These are phyloP conservation scores for Chondrosia reniformis DNA, from an alignment of 37 sponge, comb jelly and placozoan species.

Conservation along the genomic window DNA sequence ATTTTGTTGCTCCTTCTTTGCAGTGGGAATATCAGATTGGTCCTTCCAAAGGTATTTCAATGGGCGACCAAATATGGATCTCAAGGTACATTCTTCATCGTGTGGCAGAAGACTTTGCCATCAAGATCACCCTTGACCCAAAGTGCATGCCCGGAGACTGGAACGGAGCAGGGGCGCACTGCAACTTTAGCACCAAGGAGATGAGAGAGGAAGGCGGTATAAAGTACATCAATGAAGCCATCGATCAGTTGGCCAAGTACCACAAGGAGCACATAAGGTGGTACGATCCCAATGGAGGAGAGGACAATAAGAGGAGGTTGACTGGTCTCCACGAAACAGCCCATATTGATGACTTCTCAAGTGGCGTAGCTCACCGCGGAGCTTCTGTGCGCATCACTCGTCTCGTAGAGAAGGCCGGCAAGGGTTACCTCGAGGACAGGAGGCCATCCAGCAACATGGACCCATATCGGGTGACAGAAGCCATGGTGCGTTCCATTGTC, in stretches of 20 bases:
- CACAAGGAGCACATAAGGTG: constrained; percentile 38
- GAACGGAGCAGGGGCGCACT: constrained; percentile 54
- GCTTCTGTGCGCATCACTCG: constrained; percentile 66
- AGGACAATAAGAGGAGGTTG: constrained; percentile 85
- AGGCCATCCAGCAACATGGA: constrained; percentile 52
- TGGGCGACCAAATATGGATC: constrained; percentile 57
- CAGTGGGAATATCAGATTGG: constrained; percentile 58
- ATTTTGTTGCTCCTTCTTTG: background rate
- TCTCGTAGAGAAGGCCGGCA: constrained; percentile 28
- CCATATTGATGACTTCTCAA: constrained; percentile 37
- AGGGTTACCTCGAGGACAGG: constrained; percentile 51
- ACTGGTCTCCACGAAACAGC: constrained; percentile 90
- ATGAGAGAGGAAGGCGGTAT: constrained; percentile 41
- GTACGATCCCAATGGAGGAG: constrained; percentile 44
- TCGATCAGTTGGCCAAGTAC: constrained; percentile 29
- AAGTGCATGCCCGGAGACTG: constrained; percentile 46
- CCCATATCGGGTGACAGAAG: constrained; percentile 51
- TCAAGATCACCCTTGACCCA: constrained; percentile 42
- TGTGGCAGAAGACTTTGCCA: constrained; percentile 32
- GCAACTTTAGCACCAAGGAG: constrained; percentile 40
- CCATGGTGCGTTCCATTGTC: constrained; percentile 64
- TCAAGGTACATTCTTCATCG: constrained; percentile 41
- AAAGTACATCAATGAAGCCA: constrained; percentile 12
- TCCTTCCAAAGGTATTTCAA: constrained; percentile 17
- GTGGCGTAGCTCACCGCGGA: constrained; percentile 66